Evolutionary conservation across 2,888 invertebrate genomes (phyloP), one percentile per base, ranked within the genome.

Genomic region (Eremobia ochroleuca): DNA sequence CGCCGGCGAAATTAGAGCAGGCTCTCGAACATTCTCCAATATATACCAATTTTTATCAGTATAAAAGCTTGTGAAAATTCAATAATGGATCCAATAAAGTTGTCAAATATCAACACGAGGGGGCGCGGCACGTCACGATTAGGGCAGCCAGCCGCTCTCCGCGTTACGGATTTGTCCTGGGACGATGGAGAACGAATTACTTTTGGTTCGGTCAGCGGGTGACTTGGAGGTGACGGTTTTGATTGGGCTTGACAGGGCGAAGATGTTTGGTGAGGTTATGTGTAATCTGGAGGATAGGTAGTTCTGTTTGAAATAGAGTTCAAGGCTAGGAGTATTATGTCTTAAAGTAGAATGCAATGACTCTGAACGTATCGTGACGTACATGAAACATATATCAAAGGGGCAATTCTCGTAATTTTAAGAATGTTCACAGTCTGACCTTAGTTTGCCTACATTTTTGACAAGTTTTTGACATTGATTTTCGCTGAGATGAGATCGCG

Each of bases 21-120:
- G 64, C 85, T 79, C 81, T 76, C 79, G 76, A 87, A 86, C 83
- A 88, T 89, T 88, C 85, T 84, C 86, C 91, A 91, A 92, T 91
- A 92, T 91, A 92, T 91, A 91, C 87, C 88, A 90, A 91, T 92
- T 93, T 93, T 93, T 92, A 91, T 92, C 90, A 90, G 87, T 92
- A 93, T 91, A 92, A 92, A 93, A 92, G 92, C 93, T 92, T 92
- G 90, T 91, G 92, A 92, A 94, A 94, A 94, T 94, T 94, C 93
- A 94, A 94, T 94, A 95, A 95, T 92, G 90, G 92, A 90, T 91
- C 93, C 94, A 94, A 94, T 94, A 94, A 94, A 93, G 90, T 93
- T 94, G 94, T 95, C 94, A 95, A 94, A 94, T 92, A 94, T 94
- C 94, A 93, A 93, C 92, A 92, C 83, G 87, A 89, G 90, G 88